Conservation (phyloP, 2,113 vertebrate species). For the Oophaga pumilio region DNA sequence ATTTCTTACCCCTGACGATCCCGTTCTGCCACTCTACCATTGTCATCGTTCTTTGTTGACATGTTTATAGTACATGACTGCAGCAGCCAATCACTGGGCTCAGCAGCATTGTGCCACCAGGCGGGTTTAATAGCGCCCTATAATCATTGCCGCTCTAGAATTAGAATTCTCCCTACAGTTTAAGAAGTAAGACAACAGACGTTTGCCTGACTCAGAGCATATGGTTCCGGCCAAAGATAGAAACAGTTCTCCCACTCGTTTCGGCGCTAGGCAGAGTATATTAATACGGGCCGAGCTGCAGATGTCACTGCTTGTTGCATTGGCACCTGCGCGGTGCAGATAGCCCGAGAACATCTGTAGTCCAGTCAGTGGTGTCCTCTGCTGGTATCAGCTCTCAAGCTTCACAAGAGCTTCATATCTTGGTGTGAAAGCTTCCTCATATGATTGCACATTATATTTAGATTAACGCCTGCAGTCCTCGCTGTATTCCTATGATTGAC, state of each 20-base stretch:
- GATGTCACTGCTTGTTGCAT: neutral
- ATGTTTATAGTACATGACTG: too few relatives aligned
- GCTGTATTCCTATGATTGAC: neutral
- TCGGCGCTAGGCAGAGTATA: slow-evolving; percentile 50
- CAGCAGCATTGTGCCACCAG: neutral
- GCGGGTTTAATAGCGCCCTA: slow-evolving; percentile 36
- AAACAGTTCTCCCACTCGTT: slow-evolving; percentile 57
- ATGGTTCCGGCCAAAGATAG: slow-evolving; percentile 58
- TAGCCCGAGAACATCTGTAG: slow-evolving; percentile 37
- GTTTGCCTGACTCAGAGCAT: slow-evolving; percentile 54
- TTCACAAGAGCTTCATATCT: neutral
- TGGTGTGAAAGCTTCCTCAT: neutral
- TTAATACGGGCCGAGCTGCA: slow-evolving; percentile 38
- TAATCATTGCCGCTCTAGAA: slow-evolving; percentile 50
- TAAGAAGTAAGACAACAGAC: slow-evolving; percentile 55
- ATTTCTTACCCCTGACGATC: too few relatives aligned
- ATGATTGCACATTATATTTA: neutral
- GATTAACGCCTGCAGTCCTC: neutral
- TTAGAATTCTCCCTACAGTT: slow-evolving; percentile 53
- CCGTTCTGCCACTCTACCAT: too few relatives aligned
- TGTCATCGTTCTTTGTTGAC: too few relatives aligned
- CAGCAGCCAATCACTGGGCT: too few relatives aligned
- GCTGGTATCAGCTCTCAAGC: slow-evolving; percentile 31
- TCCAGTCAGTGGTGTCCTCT: neutral
- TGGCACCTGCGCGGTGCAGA: slow-evolving; percentile 13